A percentile compares a stretch with the other conserved stretches of the same genome.
phyloP scores from a whole-genome alignment of 23 tunicate species.

The Diplosoma virens region DNA sequence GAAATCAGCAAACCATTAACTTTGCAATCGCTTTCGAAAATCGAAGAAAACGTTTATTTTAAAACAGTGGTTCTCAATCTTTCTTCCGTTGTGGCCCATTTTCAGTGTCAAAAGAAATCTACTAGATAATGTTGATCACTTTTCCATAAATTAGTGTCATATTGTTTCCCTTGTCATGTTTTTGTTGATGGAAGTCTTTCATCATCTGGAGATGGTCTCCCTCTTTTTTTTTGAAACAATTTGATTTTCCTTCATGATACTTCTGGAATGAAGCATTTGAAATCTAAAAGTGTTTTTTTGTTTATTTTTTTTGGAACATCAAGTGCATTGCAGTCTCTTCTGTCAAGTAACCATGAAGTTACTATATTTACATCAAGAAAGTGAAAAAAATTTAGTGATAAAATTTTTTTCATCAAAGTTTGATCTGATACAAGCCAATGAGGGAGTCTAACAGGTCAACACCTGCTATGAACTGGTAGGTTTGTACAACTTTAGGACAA shows the following conservation, averaged over 20 bases:
- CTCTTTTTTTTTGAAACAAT: background rate
- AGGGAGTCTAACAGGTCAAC: conserved; percentile 5
- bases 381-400: background rate
- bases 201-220: background rate
- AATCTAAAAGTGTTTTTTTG: too few species aligned
- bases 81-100: too few species aligned
- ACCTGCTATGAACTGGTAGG: conserved; percentile 15
- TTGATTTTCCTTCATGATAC: background rate
- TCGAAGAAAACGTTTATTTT: too few species aligned
- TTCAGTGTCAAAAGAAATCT: too few species aligned
- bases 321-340: conserved; percentile 8
- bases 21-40: too few species aligned
- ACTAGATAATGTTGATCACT: too few species aligned
- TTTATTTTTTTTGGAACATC: conserved; percentile 2
- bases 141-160: too few species aligned
- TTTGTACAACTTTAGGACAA: conserved; percentile 11
- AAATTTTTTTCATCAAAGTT: background rate
- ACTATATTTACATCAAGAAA: background rate
- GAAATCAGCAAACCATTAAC: too few species aligned
- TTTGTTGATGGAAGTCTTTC: background rate
- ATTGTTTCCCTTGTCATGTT: background rate
- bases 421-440: conserved; percentile 9
- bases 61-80: too few species aligned
- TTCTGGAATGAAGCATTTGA: background rate
- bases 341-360: conserved; percentile 9